Evolutionary conservation across 2,888 invertebrate species (phyloP).

Genomic region (Caenorhabditis sp.): DNA sequence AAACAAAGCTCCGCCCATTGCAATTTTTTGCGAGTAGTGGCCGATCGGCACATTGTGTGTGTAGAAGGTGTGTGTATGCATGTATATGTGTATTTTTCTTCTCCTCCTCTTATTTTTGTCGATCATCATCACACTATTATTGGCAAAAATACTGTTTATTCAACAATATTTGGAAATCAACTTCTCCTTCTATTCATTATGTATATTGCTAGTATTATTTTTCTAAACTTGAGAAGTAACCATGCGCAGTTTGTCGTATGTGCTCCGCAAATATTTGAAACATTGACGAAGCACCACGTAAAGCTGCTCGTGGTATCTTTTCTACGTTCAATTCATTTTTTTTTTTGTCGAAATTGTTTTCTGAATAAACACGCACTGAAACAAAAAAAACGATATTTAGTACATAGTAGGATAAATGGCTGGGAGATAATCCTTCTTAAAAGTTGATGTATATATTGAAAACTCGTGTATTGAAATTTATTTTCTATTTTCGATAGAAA

Average conservation of each 20-base stretch:
- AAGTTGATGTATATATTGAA: not conserved
- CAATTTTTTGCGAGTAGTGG: conserved; percentile 26
- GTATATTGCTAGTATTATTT: not conserved
- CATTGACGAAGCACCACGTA: conserved; percentile 48
- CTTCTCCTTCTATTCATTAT: not conserved
- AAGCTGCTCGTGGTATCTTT: conserved; percentile 47
- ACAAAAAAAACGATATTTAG: not conserved
- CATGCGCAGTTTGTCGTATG: conserved; percentile 40
- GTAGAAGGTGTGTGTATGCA: not conserved
- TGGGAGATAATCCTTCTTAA: not conserved
- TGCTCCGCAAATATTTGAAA: conserved; percentile 31
- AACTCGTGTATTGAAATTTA: not conserved
- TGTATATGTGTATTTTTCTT: not conserved
- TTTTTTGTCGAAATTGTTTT: not conserved
- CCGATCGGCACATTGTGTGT: conserved; percentile 10
- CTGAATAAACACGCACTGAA: not conserved
- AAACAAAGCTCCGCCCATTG: conserved; percentile 23
- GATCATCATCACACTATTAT: not conserved
- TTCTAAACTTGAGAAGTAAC: not conserved
- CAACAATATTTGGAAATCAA: not conserved
- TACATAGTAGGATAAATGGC: not conserved
- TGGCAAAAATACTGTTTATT: not conserved
- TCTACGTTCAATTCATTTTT: not conserved
- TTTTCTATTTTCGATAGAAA: too few relatives aligned
- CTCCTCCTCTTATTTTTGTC: not conserved